Evolutionary conservation across 2,113 vertebrate genomes (phyloP).

Genomic region (Nanorana parkeri): DNA sequence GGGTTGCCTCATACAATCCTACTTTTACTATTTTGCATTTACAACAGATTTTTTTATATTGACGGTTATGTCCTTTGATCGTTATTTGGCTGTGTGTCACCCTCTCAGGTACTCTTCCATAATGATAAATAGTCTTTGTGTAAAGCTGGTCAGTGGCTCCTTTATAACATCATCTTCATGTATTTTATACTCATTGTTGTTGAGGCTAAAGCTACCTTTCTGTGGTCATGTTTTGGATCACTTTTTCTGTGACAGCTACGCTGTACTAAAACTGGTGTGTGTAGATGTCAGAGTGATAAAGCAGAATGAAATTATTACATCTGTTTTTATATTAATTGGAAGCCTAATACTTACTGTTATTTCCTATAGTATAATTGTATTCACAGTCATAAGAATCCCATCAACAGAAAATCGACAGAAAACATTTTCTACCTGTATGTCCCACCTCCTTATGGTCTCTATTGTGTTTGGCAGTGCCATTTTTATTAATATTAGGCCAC

Average conservation of each 20-base stretch:
- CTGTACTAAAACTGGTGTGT: constrained; percentile 35
- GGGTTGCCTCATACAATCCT: constrained; percentile 63
- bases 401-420: constrained; percentile 59
- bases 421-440: constrained; percentile 66
- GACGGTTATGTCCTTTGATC: constrained; percentile 64
- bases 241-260: constrained; percentile 52
- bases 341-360: constrained; percentile 57
- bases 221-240: constrained; percentile 38
- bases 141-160: constrained; percentile 57
- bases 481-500: constrained; percentile 63
- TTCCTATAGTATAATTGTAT: constrained; percentile 61
- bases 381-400: constrained; percentile 60
- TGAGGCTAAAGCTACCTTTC: constrained; percentile 39
- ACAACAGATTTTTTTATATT: constrained; percentile 61
- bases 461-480: constrained; percentile 66
- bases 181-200: constrained; percentile 52
- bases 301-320: constrained; percentile 16
- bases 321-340: constrained; percentile 50
- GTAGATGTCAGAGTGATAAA: constrained; percentile 13
- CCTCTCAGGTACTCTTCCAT: constrained; percentile 60
- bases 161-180: constrained; percentile 58
- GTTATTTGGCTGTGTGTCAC: constrained; percentile 64
- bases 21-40: constrained; percentile 56
- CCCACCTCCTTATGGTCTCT: constrained; percentile 62
- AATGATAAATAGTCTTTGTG: constrained; percentile 58